Evolutionary conservation across 2,113 vertebrate species (phyloP), one percentile per base, ranked within the genome.

Genomic region (Lichenostomus cassidix): DNA sequence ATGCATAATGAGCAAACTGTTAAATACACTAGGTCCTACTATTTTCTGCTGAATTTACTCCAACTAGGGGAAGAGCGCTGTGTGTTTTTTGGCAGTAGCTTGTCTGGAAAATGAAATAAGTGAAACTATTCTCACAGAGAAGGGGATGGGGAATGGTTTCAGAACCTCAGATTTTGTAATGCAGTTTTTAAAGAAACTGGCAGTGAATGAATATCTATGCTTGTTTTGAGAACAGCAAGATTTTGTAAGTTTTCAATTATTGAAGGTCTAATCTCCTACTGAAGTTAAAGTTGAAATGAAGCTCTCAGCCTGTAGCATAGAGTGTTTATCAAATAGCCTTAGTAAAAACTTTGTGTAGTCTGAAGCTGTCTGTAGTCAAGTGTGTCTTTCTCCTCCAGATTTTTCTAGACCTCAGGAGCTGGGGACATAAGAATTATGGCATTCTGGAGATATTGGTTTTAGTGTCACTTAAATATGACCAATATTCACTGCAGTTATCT

Each of bases 51-150:
- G 93, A 95, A 74, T 55, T 69, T 92, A 1, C 29, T 89, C 87
- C 94, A 95, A 31, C 46, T 55, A 42, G 35, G 41, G 37, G 35
- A 87, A 95, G 49, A 96, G n/a, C 25, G 50, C 74, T 0, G 1
- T 89, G 63, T 91, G 41, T 29, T 58, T 87, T 92, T 95, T 96
- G 87, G 89, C 94, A 91, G 50, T 59, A 67, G 67, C 59, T 89
- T 69, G 46, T 85, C 91, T 95, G 93, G 91, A 79, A 95, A 96
- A 89, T 87, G 31, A 84, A 95, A 58, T 77, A 73, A 91, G 41
- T 87, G 81, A 77, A 96, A 85, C 23, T 91, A 19, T 46, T 92
- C 49, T 87, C 27, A 11, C 11, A 42, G 70, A 91, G 74, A 79
- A 89, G 29, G 35, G 52, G 23, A 58, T 29, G 27, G 37, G 78